Base-by-base conservation (phyloP, 2,797 vertebrate species). In the Enteromius radiatus region DNA sequence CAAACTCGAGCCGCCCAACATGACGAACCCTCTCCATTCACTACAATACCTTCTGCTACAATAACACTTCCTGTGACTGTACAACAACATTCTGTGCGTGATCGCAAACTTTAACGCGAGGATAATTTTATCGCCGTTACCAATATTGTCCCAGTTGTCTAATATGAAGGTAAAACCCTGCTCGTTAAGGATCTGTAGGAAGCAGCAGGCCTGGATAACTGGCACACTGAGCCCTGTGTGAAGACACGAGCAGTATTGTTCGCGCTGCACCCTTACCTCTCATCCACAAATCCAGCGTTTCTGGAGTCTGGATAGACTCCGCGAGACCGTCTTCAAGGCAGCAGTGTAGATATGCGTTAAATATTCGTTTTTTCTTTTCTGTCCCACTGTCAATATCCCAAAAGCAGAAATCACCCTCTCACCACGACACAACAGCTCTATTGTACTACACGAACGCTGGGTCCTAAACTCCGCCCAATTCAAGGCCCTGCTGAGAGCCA, bases 381-480 rank as follows among this genome's bases (percentile, higher is more conserved):
- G 83, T 87, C 87, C 77, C 71, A 88, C 88, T 89, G 87, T 88
- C 91, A 91, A 90, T 87, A 91, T 93, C 90, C 78, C 86, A 83
- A 47, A 89, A 89, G 85, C 75, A 81, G 91, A 90, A 89, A 86
- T 89, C 90, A 85, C 87, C 90, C 90, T 79, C 84, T 86, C 91
- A 89, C 90, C 92, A 93, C 94, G 87, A 92, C 94, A 97, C 95
- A 96, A 96, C 95, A 94, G 94, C 94, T 92, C 97, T 97, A 97
- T 98, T 98, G 97, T 97, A 97, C 95, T 93, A 93, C 93, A 91
- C 89, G 89, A 90, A 92, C 89, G 90, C 93, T 83, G 92, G 95
- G 96, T 96, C 95, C 93, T 96, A 96, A 94, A 94, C 91, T 92
- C 96, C 96, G 93, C 95, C 96, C 88, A 0, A 49, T 93, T 86